phyloP scores from a whole-genome alignment of 2,888 invertebrate genomes.

The Scaptomyza flava region DNA sequence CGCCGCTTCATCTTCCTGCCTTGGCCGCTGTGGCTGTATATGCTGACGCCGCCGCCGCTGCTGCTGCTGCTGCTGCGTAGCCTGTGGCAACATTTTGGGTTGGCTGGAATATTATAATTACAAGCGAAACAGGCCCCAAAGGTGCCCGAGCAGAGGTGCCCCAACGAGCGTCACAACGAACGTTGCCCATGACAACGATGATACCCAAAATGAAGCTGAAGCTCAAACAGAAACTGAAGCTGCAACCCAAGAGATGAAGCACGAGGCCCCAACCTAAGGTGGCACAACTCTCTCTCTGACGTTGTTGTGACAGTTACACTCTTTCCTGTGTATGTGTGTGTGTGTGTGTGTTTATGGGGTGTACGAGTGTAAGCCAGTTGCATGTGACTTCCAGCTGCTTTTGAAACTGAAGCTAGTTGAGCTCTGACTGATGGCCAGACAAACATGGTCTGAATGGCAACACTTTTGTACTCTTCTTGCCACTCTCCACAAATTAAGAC shows the following conservation, averaged over 20 bases:
- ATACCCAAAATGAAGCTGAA: conserved; percentile 68
- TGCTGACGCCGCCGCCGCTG: conserved; percentile 19
- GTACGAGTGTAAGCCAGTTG: conserved; percentile 68
- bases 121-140: conserved; percentile 79
- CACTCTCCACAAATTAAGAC: conserved; percentile 64
- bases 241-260: not conserved
- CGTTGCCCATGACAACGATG: conserved; percentile 60
- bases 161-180: conserved; percentile 12
- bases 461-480: conserved; percentile 15
- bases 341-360: conserved; percentile 16
- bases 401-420: conserved; percentile 61
- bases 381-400: conserved; percentile 58
- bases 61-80: conserved; percentile 44
- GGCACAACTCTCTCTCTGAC: conserved; percentile 31
- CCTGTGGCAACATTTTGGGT: conserved; percentile 72
- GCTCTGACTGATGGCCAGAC: conserved; percentile 65
- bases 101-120: conserved; percentile 80
- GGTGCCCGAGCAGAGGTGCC: conserved; percentile 48
- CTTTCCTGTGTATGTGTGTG: conserved; percentile 31
- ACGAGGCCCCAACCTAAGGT: no score
- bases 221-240: conserved; percentile 15
- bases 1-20: conserved; percentile 71
- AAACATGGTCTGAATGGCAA: conserved; percentile 26
- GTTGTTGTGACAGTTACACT: conserved; percentile 73
- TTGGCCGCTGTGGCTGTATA: conserved; percentile 16